These are phyloP conservation scores for Drosophila dives DNA, from an alignment of 2,888 invertebrate genomes.

Conservation along the genomic window DNA sequence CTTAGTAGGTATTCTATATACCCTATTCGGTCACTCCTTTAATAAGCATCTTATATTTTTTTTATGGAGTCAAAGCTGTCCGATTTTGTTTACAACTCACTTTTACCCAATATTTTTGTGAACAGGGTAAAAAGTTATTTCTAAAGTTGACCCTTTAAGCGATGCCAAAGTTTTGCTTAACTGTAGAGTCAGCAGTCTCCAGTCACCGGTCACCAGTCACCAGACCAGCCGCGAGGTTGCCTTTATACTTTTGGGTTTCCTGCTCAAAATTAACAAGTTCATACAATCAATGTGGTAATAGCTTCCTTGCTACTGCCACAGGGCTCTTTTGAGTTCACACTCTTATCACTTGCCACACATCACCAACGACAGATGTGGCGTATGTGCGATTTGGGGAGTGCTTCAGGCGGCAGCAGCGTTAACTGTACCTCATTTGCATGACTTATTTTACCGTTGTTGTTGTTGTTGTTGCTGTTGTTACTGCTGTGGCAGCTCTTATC, in stretches of 20 bases:
- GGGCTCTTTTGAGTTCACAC: slow-evolving; percentile 26
- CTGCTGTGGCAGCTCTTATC: slow-evolving; percentile 67
- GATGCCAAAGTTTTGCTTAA: slow-evolving; percentile 25
- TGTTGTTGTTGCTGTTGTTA: slow-evolving; percentile 17
- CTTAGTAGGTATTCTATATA: not conserved
- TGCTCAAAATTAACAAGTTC: slow-evolving; percentile 72
- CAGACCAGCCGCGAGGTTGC: not conserved
- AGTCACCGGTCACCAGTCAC: slow-evolving; percentile 2
- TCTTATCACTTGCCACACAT: slow-evolving; percentile 60
- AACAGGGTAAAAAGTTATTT: not conserved
- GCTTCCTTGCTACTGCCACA: slow-evolving; percentile 25
- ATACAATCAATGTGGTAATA: slow-evolving; percentile 63
- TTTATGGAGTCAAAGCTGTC: not conserved
- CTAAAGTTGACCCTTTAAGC: not conserved
- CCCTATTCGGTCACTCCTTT: not conserved
- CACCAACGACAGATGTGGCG: slow-evolving; percentile 54
- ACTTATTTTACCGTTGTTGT: slow-evolving; percentile 54
- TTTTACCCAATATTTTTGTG: not conserved
- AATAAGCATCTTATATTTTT: not conserved
- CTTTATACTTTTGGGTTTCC: slow-evolving; percentile 23
- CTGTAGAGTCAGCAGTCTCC: slow-evolving; percentile 1
- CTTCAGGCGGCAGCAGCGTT: slow-evolving; percentile 30
- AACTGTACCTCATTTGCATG: slow-evolving; percentile 73
- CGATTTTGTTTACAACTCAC: not conserved
- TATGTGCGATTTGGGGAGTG: slow-evolving; percentile 65